These are phyloP conservation scores for Salpingus planirostris DNA, from an alignment of 2,888 invertebrate genomes.

Conservation along the genomic window DNA sequence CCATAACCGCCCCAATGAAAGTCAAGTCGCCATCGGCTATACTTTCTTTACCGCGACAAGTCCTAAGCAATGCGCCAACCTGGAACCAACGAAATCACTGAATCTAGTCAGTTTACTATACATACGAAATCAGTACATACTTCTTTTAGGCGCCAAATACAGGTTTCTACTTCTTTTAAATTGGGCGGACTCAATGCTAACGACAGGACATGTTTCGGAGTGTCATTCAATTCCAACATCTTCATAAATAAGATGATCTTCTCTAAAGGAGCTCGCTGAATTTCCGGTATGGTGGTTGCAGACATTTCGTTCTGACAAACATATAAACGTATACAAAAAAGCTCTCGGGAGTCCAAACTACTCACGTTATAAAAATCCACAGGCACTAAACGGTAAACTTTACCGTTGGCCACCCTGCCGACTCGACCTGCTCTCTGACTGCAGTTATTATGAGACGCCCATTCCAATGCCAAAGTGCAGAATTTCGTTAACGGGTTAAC, in stretches of 20 bases:
- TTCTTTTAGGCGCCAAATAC: constrained; percentile 79
- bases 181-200: constrained; percentile 83
- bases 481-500: constrained; percentile 72
- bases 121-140: too few relatives aligned
- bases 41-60: constrained; percentile 36
- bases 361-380: constrained; percentile 55
- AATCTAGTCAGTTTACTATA: too few relatives aligned
- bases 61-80: constrained; percentile 62
- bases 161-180: constrained; percentile 68
- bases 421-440: constrained; percentile 85
- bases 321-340: too few relatives aligned
- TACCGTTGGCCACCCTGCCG: constrained; percentile 76
- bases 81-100: too few relatives aligned
- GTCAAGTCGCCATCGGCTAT: constrained; percentile 75
- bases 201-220: constrained; percentile 69
- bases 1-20: constrained; percentile 75
- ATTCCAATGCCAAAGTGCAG: constrained; percentile 65
- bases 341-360: constrained; percentile 3
- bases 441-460: constrained; percentile 88
- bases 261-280: constrained; percentile 73
- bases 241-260: constrained; percentile 73
- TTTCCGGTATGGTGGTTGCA: constrained; percentile 59
- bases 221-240: constrained; percentile 68
- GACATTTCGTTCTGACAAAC: constrained; percentile 13
- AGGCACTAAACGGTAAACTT: constrained; percentile 75